Conservation (phyloP, 2,113 vertebrate species). For the Macroglossus sobrinus region DNA sequence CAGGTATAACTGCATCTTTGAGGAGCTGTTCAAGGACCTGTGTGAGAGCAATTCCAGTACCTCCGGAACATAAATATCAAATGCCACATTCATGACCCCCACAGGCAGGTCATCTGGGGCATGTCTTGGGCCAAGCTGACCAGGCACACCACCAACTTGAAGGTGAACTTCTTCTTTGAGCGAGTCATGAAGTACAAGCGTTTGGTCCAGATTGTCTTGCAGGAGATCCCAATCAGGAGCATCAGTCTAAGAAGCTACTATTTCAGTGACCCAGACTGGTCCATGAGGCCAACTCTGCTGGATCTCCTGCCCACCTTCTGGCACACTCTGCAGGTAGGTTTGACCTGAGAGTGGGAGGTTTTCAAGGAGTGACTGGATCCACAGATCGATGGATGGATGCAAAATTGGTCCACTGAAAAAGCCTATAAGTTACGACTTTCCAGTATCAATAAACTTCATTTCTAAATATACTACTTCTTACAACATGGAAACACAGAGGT, state of each 20-base stretch:
- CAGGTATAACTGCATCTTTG: slow-evolving; percentile 83
- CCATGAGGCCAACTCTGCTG: slow-evolving; percentile 77
- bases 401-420: not conserved
- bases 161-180: slow-evolving; percentile 82
- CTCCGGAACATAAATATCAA: slow-evolving; percentile 81
- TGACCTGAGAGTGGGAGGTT: not conserved
- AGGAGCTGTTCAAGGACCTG: slow-evolving; percentile 79
- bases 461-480: slow-evolving; percentile 16
- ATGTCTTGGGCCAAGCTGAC: slow-evolving; percentile 80
- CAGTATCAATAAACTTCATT: not conserved
- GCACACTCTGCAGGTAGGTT: slow-evolving; percentile 78
- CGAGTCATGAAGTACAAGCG: slow-evolving; percentile 74
- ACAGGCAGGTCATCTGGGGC: slow-evolving; percentile 77
- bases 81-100: slow-evolving; percentile 81
- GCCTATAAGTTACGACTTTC: not conserved
- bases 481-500: not conserved
- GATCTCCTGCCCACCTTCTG: slow-evolving; percentile 79
- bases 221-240: slow-evolving; percentile 79
- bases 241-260: slow-evolving; percentile 81
- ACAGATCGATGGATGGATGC: not conserved
- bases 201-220: slow-evolving; percentile 80
- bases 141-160: slow-evolving; percentile 73
- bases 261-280: slow-evolving; percentile 80
- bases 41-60: slow-evolving; percentile 60
- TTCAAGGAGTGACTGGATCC: not conserved